Conservation (phyloP, 2,797 vertebrate genomes). For the Tapera naevia region DNA sequence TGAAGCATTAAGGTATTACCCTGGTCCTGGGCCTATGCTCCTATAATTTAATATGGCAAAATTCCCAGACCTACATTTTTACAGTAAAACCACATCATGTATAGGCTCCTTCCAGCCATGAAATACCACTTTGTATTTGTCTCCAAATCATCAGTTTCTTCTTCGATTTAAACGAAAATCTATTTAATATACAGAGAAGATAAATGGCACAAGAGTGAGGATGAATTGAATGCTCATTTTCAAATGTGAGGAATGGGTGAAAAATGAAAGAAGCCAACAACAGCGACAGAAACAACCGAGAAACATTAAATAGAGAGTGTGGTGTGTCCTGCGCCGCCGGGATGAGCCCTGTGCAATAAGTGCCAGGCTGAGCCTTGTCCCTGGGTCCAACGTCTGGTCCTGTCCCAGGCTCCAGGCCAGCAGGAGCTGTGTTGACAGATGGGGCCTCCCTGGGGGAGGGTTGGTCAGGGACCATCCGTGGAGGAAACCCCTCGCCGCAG, state of each 20-base stretch:
- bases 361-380: background rate
- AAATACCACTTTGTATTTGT: background rate
- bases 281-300: background rate
- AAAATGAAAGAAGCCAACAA: background rate
- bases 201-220: background rate
- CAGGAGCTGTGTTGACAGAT: background rate
- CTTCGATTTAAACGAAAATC: background rate
- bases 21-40: background rate
- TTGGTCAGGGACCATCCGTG: background rate
- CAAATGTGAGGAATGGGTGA: background rate
- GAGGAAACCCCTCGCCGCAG: background rate
- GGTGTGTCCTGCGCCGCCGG: rapidly evolving
- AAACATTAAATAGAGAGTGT: rapidly evolving
- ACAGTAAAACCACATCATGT: background rate
- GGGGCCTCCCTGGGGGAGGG: background rate
- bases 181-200: background rate
- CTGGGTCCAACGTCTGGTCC: rapidly evolving
- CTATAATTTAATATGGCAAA: slow-evolving; percentile 1
- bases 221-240: rapidly evolving
- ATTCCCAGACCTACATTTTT: background rate
- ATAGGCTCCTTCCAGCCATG: background rate
- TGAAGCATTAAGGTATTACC: slow-evolving; percentile 12
- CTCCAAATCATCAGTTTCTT: background rate
- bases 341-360: background rate
- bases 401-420: background rate